These are phyloP conservation scores for Chouioia cunea DNA, from an alignment of 2,888 invertebrate genomes.

Conservation along the genomic window DNA sequence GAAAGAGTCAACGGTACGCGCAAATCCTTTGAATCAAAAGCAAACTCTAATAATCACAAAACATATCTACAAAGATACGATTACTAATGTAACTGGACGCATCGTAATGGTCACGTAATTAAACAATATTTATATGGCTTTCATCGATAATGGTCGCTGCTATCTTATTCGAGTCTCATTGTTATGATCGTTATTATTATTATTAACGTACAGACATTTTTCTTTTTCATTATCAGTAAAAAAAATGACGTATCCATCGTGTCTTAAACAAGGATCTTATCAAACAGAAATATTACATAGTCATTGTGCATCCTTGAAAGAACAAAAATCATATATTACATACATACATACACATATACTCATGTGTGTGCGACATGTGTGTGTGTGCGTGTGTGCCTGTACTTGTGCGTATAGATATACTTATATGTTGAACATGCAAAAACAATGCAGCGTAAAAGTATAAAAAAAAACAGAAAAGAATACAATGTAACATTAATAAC, in stretches of 20 bases:
- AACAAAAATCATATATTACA: constrained; percentile 57
- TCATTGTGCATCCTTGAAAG: constrained; percentile 69
- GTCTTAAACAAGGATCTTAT: constrained; percentile 42
- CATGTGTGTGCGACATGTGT: constrained; percentile 31
- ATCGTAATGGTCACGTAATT: constrained; percentile 31
- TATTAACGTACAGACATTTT: constrained; percentile 24
- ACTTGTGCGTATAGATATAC: neutral
- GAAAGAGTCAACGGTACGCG: constrained; percentile 32
- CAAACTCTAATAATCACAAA: constrained; percentile 27
- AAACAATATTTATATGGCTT: constrained; percentile 57
- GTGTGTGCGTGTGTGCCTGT: too few species aligned
- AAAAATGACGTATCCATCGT: constrained; percentile 37
- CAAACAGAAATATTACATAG: constrained; percentile 63
- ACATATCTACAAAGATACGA: constrained; percentile 40
- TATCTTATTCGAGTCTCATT: constrained; percentile 64
- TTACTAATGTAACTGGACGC: constrained; percentile 28
- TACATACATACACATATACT: too few species aligned
- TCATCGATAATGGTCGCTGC: constrained; percentile 69
- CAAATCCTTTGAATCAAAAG: constrained; percentile 33
- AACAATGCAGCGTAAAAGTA: constrained; percentile 51
- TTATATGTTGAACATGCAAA: constrained; percentile 63
- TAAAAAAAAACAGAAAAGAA: too few species aligned
- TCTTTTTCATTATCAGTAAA: constrained; percentile 8
- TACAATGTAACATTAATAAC: constrained; percentile 47
- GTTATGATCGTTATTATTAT: constrained; percentile 12